Evolutionary conservation across 2,113 vertebrate species (phyloP), one percentile per base, ranked within the genome.

Genomic region (Gymnarchus niloticus): DNA sequence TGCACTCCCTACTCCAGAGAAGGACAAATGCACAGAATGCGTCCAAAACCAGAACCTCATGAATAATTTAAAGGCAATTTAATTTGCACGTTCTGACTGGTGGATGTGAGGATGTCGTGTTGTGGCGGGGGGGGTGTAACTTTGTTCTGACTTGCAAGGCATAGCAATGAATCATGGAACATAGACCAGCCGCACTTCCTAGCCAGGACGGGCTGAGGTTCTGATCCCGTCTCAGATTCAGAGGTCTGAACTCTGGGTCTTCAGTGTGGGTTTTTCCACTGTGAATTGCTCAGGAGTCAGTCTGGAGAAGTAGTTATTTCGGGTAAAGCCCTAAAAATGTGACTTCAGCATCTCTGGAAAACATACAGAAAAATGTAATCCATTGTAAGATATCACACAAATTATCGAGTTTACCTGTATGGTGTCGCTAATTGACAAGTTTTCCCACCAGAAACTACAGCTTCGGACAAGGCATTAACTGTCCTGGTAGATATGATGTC

Each of bases 61-160:
- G 65, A 28, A 73, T 73, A 37, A 73, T 73, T 73, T 73, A 73
- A 73, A 73, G 65, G 14, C 65, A 19, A 73, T 73, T 41, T 73
- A 73, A 41, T 73, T 73, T 37, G 14, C 33, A 73, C 14, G 37
- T 73, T 73, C 65, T 73, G 65, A 73, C 37, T 73, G 65, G 33
- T 37, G 65, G 65, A 73, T 73, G 33, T 2, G 33, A 73, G 65
- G 33, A 73, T 73, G 33, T 7, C 41, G 28, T 17, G 28, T 69
- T 69, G 33, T n/a, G 37, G 61, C 28, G 12, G 59, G 59, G 56
- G 49, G 49, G 28, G 61, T n/a, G 25, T 28, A 28, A 2, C 28
- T 69, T 69, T 69, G 61, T 69, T 37, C 61, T 33, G 28, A 69
- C 14, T 69, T 37, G 14, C 37, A 37, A 69, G 3, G 1, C 61